A percentile compares a stretch with the other conserved stretches of the same genome.
Conservation (phyloP, 1,140 invertebrate genomes). For the Drosophila yakuba region DNA sequence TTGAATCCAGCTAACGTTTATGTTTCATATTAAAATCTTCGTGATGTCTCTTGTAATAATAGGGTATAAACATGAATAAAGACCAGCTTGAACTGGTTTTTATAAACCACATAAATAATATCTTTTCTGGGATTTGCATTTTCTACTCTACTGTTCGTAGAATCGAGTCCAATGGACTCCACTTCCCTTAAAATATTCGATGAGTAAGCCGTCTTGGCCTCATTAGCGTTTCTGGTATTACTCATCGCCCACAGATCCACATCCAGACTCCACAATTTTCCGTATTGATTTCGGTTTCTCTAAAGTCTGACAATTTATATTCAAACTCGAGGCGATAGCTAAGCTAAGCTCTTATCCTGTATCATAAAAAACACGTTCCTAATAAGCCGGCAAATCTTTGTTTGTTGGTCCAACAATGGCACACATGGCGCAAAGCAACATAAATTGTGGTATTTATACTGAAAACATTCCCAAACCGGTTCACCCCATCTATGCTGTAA, state of each 20-base stretch:
- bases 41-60: constrained; percentile 46
- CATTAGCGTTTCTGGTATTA: constrained; percentile 66
- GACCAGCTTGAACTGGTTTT: constrained; percentile 39
- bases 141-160: constrained; percentile 36
- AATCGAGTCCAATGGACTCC: constrained; percentile 1
- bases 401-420: constrained; percentile 48
- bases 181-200: constrained; percentile 25
- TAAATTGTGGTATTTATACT: constrained; percentile 68
- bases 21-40: constrained; percentile 64
- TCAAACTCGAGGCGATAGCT: constrained; percentile 26
- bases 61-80: constrained; percentile 29
- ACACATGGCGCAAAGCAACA: constrained; percentile 43
- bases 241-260: constrained; percentile 31
- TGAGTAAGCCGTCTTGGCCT: constrained; percentile 65
- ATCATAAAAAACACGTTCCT: constrained; percentile 56
- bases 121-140: constrained; percentile 37
- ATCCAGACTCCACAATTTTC: constrained; percentile 6
- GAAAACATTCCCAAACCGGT: constrained; percentile 52
- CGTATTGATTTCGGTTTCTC: constrained; percentile 19
- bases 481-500: constrained; percentile 65
- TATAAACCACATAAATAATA: constrained; percentile 29
- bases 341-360: constrained; percentile 35
- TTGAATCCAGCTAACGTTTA: constrained; percentile 45
- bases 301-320: constrained; percentile 13
- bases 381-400: constrained; percentile 63